These are phyloP conservation scores for Vanacampus margaritifer DNA, from an alignment of 2,113 vertebrate species.

Conservation along the genomic window DNA sequence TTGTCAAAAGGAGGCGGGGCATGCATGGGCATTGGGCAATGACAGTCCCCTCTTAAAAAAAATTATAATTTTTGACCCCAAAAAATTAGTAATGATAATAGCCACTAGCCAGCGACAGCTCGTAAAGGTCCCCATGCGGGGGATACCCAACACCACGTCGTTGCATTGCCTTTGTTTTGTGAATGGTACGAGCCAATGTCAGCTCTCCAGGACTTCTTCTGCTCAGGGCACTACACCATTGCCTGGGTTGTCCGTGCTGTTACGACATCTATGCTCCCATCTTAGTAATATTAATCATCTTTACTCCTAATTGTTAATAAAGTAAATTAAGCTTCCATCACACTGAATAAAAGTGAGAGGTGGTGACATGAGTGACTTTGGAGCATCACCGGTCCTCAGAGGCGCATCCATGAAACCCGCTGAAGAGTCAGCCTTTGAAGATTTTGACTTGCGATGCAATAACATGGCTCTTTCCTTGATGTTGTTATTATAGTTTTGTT, in stretches of 20 bases:
- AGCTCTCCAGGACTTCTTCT: neutral
- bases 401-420: conserved; percentile 36
- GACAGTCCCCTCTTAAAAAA: no score
- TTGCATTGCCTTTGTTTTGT: neutral
- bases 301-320: neutral
- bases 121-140: no score
- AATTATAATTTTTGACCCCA: no score
- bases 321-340: neutral
- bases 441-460: conserved; percentile 57
- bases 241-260: neutral
- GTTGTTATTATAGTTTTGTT: conserved; percentile 63
- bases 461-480: conserved; percentile 44
- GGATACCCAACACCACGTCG: no score
- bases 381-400: conserved; percentile 32
- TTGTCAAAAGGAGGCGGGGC: no score
- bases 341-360: no score
- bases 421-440: conserved; percentile 56
- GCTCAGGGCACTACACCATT: neutral
- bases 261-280: neutral
- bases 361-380: conserved; percentile 24
- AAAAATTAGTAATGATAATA: no score
- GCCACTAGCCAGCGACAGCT: no score
- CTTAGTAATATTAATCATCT: neutral
- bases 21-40: no score
- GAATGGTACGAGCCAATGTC: neutral